Evolutionary conservation across 92 coral and sea anemone genomes (phyloP), one percentile per base, ranked within the genome.

Genomic region (Ricordea florida): DNA sequence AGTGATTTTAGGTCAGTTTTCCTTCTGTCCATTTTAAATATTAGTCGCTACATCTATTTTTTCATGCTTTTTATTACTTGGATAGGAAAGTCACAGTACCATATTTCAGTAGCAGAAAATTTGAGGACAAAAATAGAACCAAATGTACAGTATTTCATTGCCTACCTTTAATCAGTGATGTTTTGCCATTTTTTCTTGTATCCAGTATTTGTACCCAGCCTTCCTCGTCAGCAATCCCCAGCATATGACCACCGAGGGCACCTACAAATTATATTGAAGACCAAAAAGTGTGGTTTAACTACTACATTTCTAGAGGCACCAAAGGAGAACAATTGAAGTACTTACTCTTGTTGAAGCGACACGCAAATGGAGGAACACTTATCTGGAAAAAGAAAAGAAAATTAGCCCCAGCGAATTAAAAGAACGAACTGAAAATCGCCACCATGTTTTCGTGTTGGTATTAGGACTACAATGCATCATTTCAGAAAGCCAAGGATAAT

Each of bases 201-300:
- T 94, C 97, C 32, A 80, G 64, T 21, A 94, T 72, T 62, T 74
- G 87, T 4, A 94, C 97, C 62, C 96, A 85, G 24, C 98, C 98
- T 48, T 91, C 97, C 80, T 94, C 98, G 41, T 94, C 98, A 27
- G 98, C 98, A 36, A 89, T 84, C n/a, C 94, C 97, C 32, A 94
- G 42, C 78, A 91, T 21, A 53, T 94, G 94, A 0, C 94, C 94
- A 21, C 74, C 81, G 42, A 74, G 68, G 17, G 74, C 52, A 41
- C 75, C 98, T 94, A 26, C 14, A 52, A 69, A 52, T 25, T 2
- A 37, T 22, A 36, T 42, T 29, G 45, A 23, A 21, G 24, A 16
- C 7, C 10, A 16, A 51, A 21, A 34, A 32, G 13, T 64, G 22
- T 20, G 31, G 10, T 15, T 50, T 25, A n/a, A 1, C 14, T 8